These are phyloP conservation scores for Sebastiscus albofasciatus DNA, from an alignment of 2,797 vertebrate genomes.

Conservation along the genomic window DNA sequence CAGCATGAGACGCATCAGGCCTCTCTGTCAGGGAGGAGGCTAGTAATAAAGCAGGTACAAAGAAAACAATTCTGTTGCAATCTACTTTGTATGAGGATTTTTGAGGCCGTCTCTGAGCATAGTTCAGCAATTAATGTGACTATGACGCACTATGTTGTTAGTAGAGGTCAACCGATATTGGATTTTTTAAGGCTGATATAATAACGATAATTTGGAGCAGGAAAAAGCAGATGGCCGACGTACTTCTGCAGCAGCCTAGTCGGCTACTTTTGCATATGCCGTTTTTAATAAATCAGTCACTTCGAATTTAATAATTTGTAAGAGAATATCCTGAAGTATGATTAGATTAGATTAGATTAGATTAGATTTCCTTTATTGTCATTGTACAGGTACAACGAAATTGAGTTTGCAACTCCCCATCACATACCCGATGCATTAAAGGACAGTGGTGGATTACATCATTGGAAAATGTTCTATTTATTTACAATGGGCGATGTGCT, in stretches of 20 bases:
- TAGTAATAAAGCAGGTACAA: conserved; percentile 29
- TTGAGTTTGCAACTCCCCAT: no score
- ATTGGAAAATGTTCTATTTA: neutral
- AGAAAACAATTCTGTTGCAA: conserved; percentile 19
- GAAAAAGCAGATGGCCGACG: neutral
- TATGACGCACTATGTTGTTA: neutral
- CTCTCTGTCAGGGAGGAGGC: neutral
- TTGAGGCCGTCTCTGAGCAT: neutral
- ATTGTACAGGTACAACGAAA: no score
- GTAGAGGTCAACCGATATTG: neutral
- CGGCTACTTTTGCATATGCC: neutral
- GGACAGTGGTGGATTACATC: no score
- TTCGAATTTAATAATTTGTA: neutral
- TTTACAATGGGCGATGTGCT: neutral
- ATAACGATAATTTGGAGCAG: neutral
- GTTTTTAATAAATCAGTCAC: neutral
- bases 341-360: neutral
- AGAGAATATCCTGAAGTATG: neutral
- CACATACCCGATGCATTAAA: no score
- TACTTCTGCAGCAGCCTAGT: neutral
- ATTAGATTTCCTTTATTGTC: no score
- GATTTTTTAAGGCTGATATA: neutral
- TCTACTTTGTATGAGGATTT: neutral
- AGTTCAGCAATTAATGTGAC: conserved; percentile 5
- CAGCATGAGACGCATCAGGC: conserved; percentile 33